phyloP scores from a whole-genome alignment of 2,888 invertebrate species.

The Griposia aprilina region DNA sequence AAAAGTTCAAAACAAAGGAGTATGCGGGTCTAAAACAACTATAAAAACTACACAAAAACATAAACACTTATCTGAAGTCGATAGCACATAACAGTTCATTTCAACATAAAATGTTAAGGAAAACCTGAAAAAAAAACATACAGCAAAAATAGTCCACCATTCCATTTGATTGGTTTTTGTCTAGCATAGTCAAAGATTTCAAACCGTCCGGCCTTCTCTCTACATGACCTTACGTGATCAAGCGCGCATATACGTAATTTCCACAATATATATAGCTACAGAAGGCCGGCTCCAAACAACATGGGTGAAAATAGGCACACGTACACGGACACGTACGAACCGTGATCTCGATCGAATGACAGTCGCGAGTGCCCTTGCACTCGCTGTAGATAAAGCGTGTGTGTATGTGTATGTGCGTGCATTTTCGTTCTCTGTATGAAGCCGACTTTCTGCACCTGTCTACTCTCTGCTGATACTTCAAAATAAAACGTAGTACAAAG shows the following conservation, averaged over 20 bases:
- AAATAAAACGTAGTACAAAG: slow-evolving; percentile 28
- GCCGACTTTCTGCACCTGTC: neutral
- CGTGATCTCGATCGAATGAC: neutral
- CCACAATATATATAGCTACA: neutral
- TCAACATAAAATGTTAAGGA: slow-evolving; percentile 7
- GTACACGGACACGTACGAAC: neutral
- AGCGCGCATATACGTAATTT: neutral
- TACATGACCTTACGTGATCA: slow-evolving; percentile 33
- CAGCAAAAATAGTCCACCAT: neutral
- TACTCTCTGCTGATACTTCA: neutral
- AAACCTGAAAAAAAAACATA: neutral
- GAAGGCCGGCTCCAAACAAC: neutral
- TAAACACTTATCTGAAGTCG: neutral
- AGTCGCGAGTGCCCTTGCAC: neutral
- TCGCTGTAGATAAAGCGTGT: no score
- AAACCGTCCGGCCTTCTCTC: slow-evolving; percentile 22
- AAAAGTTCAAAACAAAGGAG: neutral
- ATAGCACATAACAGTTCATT: neutral
- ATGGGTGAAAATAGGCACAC: neutral
- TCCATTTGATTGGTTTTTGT: slow-evolving; percentile 44
- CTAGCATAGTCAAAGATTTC: slow-evolving; percentile 36
- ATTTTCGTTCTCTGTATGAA: neutral
- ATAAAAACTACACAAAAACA: slow-evolving; percentile 8
- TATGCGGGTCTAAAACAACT: neutral
- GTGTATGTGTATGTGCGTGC: no score